Percentiles rank a stretch among this genome's conserved stretches.
These are phyloP conservation scores for Phanerotoma sp. DNA, from an alignment of 2,888 invertebrate species.

Conservation along the genomic window DNA sequence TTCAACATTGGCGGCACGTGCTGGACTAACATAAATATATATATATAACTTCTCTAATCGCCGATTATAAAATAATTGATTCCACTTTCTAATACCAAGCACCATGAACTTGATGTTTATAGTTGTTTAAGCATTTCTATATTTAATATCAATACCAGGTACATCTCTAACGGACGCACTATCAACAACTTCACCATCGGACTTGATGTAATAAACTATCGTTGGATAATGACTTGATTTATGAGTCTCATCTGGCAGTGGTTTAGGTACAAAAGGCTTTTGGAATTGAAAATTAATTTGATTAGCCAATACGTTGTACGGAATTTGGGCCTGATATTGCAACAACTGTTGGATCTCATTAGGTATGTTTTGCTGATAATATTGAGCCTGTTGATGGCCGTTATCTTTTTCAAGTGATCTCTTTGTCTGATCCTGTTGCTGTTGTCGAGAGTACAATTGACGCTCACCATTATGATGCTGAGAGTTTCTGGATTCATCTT, in stretches of 20 bases:
- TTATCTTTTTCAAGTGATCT: constrained; percentile 3
- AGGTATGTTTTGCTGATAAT: constrained; percentile 42
- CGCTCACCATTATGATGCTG: constrained; percentile 10
- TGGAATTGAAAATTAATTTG: constrained; percentile 47
- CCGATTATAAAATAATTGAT: constrained; percentile 13
- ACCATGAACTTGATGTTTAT: constrained; percentile 11
- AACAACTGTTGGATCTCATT: constrained; percentile 46
- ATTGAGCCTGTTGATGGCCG: background rate
- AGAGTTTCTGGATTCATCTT: constrained; percentile 28
- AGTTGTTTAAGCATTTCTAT: background rate
- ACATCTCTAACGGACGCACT: constrained; percentile 8
- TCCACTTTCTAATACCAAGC: constrained; percentile 25
- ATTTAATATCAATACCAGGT: constrained; percentile 3
- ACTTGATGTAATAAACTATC: constrained; percentile 46
- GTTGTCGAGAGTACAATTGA: background rate
- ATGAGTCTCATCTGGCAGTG: constrained; percentile 40
- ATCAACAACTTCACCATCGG: constrained; percentile 33
- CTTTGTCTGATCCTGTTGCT: constrained; percentile 13
- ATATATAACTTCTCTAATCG: too few species aligned
- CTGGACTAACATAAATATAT: constrained; percentile 21
- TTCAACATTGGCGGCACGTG: constrained; percentile 31
- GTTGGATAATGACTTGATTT: constrained; percentile 44
- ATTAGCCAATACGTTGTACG: constrained; percentile 53
- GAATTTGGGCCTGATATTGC: constrained; percentile 48
- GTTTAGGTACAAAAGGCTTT: constrained; percentile 47